These are phyloP conservation scores for Climacteris rufus DNA, from an alignment of 2,113 vertebrate genomes.

Conservation along the genomic window DNA sequence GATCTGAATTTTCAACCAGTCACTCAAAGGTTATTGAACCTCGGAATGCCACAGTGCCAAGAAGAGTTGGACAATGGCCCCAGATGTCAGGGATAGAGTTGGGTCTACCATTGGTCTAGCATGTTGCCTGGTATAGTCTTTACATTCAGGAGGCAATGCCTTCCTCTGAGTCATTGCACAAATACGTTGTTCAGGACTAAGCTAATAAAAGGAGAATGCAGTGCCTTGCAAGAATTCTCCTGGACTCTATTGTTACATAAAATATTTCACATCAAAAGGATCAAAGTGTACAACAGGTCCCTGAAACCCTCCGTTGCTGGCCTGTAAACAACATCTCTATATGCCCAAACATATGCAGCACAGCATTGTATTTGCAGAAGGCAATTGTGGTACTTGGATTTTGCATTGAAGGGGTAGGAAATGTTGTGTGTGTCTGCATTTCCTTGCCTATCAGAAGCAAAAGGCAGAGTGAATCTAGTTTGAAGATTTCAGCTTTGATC, in stretches of 20 bases:
- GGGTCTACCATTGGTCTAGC: background rate
- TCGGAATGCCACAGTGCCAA: background rate
- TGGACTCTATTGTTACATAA: background rate
- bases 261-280: background rate
- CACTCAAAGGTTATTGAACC: background rate
- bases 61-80: background rate
- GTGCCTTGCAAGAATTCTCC: background rate
- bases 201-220: background rate
- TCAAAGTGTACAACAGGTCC: background rate
- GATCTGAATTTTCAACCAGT: background rate
- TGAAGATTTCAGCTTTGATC: background rate
- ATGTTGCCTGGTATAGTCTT: background rate
- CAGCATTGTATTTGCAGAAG: background rate
- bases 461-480: background rate
- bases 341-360: background rate
- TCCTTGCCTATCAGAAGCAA: background rate
- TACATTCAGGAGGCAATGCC: background rate
- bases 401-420: background rate
- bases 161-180: background rate
- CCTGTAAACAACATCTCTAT: background rate
- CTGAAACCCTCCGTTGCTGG: background rate
- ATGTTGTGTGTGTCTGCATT: background rate
- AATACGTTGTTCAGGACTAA: background rate
- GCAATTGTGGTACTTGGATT: background rate
- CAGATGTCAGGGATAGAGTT: background rate